Evolutionary conservation across 2,113 vertebrate species (phyloP), one percentile per base, ranked within the genome.

Genomic region (Tychaedon coryphoeus): DNA sequence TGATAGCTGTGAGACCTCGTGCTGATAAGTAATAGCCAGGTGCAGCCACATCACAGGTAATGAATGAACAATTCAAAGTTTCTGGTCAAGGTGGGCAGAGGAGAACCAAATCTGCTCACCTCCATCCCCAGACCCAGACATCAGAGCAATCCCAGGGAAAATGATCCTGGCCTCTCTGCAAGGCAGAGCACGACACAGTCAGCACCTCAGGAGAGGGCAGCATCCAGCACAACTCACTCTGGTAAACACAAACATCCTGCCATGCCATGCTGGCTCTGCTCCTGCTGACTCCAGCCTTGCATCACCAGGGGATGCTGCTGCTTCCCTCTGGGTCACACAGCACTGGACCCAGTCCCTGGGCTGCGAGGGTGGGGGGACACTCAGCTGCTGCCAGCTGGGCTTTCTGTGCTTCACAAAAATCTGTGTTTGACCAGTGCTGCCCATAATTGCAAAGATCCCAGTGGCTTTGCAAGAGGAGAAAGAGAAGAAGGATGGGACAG

Each of bases 131-230:
- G 28, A 19, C 18, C n/a, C 58, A 73, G 40, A 10, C 28, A 84
- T 12, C 9, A n/a, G 23, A 56, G 29, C 12, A 65, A 40, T 40
- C 19, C 29, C 40, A 56, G 25, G 50, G 28, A 65, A 40, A 65
- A 65, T 15, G 3, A 19, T 40, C 28, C 29, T 47, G 58, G 14
- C 18, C n/a, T 54, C 38, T 45, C 48, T 54, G 40, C 28, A 64
- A 26, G 23, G 48, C 40, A 72, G 8, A 22, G 14, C 48, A 64
- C 0, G 1, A 26, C 48, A 22, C 1, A 54, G 72, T 28, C 28
- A 64, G 58, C 48, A 38, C 23, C 58, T 54, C 48, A 40, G 69
- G 28, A 4, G 56, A 19, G 58, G 12, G 19, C 58, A 65, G 58
- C 50, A 56, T 8, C 40, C 58, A 85, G 58, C 23, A 40, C 0